phyloP scores from a whole-genome alignment of 2,888 invertebrate genomes.

The Erannis defoliaria region DNA sequence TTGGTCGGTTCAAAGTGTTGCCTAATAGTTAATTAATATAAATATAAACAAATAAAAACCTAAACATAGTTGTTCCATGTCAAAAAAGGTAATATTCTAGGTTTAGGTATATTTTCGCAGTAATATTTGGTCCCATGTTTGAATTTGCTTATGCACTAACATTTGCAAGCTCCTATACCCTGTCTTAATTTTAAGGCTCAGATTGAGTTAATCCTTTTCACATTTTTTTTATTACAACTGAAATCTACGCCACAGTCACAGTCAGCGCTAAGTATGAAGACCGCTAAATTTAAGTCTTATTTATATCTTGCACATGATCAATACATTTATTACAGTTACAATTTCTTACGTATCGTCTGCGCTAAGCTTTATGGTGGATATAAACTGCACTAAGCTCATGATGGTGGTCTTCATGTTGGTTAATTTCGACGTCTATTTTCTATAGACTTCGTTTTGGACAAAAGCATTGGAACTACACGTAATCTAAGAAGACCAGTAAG shows the following conservation, averaged over 20 bases:
- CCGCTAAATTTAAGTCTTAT: background rate
- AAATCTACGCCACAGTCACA: no score
- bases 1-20: no score
- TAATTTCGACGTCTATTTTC: no score
- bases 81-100: background rate
- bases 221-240: no score
- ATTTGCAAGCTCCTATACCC: constrained; percentile 4
- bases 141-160: background rate
- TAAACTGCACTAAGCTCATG: no score
- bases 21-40: no score
- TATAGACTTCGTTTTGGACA: no score
- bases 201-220: no score
- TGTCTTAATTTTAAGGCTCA: background rate
- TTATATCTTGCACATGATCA: constrained; percentile 4
- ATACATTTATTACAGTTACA: background rate
- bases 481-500: no score
- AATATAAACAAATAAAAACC: background rate
- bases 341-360: background rate
- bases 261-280: background rate
- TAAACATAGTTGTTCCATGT: constrained; percentile 11
- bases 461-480: no score
- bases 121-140: constrained; percentile 13
- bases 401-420: no score
- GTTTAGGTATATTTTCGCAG: background rate
- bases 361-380: background rate